Percentiles rank a stretch among this genome's conserved stretches.
These are phyloP conservation scores for Melanchra persicariae DNA, from an alignment of 2,888 invertebrate species.

Conservation along the genomic window DNA sequence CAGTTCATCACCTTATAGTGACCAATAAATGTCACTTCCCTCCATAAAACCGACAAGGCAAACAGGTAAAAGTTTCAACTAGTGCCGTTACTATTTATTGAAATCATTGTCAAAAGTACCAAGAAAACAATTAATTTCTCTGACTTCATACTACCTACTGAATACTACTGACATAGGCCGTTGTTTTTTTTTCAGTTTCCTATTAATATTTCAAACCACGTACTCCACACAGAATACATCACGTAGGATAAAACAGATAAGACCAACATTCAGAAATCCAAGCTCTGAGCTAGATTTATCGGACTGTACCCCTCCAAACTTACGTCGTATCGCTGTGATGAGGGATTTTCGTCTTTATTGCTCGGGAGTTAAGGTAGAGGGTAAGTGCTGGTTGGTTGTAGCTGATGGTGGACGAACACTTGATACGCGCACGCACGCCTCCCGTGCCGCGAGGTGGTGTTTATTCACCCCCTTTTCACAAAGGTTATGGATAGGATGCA, in stretches of 20 bases:
- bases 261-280: slow-evolving; percentile 75
- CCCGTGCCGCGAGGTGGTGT: slow-evolving; percentile 81
- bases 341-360: slow-evolving; percentile 58
- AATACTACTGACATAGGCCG: background rate
- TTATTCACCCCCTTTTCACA: slow-evolving; percentile 80
- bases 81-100: background rate
- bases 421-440: slow-evolving; percentile 84
- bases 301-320: slow-evolving; percentile 64
- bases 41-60: too few species aligned
- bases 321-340: slow-evolving; percentile 13
- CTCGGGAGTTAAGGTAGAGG: slow-evolving; percentile 44
- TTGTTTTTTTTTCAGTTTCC: background rate
- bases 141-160: background rate
- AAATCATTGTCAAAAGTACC: too few species aligned
- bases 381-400: slow-evolving; percentile 33
- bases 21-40: too few species aligned
- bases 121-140: too few species aligned
- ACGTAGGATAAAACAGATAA: slow-evolving; percentile 70
- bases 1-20: too few species aligned
- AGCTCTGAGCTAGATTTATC: slow-evolving; percentile 80
- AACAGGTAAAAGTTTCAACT: background rate
- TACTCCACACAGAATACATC: slow-evolving; percentile 23
- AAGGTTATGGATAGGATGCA: slow-evolving; percentile 67
- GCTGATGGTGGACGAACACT: slow-evolving; percentile 72
- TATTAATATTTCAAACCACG: slow-evolving; percentile 15